Evolutionary conservation across 2,113 vertebrate species (phyloP).

Genomic region (Phylloscopus trochilus): DNA sequence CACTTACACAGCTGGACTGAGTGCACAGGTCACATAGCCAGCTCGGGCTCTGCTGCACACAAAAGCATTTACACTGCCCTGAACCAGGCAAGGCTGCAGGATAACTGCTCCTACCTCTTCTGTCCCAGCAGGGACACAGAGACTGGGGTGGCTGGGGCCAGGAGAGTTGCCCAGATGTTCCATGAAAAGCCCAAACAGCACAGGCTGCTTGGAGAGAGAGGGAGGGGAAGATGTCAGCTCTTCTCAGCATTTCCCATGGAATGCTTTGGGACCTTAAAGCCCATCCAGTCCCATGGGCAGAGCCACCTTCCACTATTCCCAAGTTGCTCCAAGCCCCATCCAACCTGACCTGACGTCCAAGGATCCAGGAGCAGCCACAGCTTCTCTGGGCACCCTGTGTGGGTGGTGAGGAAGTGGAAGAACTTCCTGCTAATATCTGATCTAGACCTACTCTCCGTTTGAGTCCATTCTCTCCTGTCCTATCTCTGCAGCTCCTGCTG

Average conservation of each 20-base stretch:
- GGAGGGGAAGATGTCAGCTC: neutral
- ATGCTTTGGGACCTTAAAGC: neutral
- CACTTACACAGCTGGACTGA: accelerated
- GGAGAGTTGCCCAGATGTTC: neutral
- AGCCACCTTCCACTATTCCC: neutral
- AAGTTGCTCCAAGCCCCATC: neutral
- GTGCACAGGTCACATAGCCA: no score
- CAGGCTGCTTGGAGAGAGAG: neutral
- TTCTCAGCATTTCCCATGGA: neutral
- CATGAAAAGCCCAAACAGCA: accelerated
- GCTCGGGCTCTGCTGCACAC: neutral
- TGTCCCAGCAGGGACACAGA: neutral
- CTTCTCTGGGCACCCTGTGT: neutral
- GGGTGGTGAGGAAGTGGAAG: neutral
- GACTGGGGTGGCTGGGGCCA: neutral
- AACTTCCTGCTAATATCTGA: neutral
- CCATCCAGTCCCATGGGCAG: neutral
- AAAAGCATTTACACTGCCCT: neutral
- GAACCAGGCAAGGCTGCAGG: neutral
- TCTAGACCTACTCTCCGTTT: no score
- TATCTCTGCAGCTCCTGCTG: neutral
- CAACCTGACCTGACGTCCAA: accelerated
- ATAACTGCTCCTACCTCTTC: neutral
- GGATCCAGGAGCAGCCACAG: neutral
- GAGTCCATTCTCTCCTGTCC: neutral